Evolutionary conservation across 1,140 invertebrate genomes (phyloP).

Genomic region (Sinella curviseta): DNA sequence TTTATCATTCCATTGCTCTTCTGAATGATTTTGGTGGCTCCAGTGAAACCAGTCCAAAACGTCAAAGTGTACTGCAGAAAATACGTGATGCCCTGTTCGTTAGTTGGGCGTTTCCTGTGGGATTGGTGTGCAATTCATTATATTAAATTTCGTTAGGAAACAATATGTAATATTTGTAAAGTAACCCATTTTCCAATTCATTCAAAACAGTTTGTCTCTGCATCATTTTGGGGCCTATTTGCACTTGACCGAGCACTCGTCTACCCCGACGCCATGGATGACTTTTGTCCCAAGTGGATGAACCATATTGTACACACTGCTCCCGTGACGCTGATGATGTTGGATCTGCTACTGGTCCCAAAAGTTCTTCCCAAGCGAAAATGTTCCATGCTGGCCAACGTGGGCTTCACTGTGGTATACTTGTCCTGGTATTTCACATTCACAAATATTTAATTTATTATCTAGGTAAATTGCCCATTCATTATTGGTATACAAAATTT

Average conservation of each 20-base stretch:
- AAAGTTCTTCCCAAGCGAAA: constrained; percentile 67
- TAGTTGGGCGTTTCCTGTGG: constrained; percentile 73
- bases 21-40: constrained; percentile 73
- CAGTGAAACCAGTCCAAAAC: constrained; percentile 66
- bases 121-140: no score
- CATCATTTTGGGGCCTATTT: constrained; percentile 85
- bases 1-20: constrained; percentile 69
- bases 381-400: constrained; percentile 62
- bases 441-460: no score
- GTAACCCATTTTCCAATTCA: no score
- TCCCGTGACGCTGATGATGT: constrained; percentile 69
- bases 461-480: no score
- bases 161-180: no score
- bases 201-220: constrained; percentile 81
- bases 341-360: constrained; percentile 71
- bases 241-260: constrained; percentile 79
- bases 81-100: constrained; percentile 73
- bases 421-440: no score
- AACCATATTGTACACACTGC: constrained; percentile 86
- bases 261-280: constrained; percentile 75
- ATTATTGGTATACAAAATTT: no score
- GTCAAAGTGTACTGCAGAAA: constrained; percentile 66
- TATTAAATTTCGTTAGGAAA: no score
- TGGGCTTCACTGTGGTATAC: constrained; percentile 68
- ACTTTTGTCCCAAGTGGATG: constrained; percentile 77